Conservation (phyloP, 2,888 invertebrate genomes). For the Brenthis daphne region DNA sequence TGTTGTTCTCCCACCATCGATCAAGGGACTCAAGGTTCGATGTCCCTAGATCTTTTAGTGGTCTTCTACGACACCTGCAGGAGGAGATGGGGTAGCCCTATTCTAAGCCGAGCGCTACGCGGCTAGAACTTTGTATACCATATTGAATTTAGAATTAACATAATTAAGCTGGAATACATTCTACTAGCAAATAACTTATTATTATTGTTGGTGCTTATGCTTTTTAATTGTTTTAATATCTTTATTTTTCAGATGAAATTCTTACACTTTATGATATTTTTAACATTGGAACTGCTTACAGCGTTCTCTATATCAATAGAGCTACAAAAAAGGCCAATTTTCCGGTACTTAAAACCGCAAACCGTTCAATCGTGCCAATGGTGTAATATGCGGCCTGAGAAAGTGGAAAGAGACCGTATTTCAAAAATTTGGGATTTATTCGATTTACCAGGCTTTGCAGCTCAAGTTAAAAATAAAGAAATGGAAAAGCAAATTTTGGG, state of each 20-base stretch:
- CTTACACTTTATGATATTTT: constrained; percentile 6
- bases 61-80: too few relatives aligned
- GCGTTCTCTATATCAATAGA: background rate
- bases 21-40: too few relatives aligned
- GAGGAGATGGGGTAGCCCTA: too few relatives aligned
- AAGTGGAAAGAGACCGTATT: constrained; percentile 10
- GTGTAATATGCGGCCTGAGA: constrained; percentile 41
- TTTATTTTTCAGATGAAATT: constrained; percentile 18
- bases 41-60: too few relatives aligned
- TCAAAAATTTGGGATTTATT: constrained; percentile 32
- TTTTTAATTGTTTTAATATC: too few relatives aligned
- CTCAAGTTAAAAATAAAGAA: constrained; percentile 25
- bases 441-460: constrained; percentile 35
- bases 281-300: constrained; percentile 5
- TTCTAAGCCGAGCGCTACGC: too few relatives aligned
- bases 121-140: too few relatives aligned
- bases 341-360: constrained; percentile 32
- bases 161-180: too few relatives aligned
- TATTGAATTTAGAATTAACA: too few relatives aligned
- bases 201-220: too few relatives aligned
- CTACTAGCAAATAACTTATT: too few relatives aligned
- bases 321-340: constrained; percentile 17
- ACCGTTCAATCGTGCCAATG: constrained; percentile 36
- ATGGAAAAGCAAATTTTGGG: constrained; percentile 22
- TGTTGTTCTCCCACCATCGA: too few relatives aligned